Conservation (phyloP, 2,113 vertebrate genomes). For the Panurus biarmicus region DNA sequence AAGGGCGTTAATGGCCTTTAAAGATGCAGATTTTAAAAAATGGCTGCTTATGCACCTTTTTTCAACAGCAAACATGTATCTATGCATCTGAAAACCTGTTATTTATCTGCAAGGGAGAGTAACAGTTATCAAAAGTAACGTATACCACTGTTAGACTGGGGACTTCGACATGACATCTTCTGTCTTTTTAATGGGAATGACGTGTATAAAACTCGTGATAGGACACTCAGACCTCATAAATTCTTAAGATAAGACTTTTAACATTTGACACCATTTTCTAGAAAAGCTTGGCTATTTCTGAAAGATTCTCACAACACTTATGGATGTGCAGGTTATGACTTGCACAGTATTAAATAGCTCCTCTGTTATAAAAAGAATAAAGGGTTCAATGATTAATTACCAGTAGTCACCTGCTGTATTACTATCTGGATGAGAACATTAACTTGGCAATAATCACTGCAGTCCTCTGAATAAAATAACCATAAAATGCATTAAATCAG, state of each 20-base stretch:
- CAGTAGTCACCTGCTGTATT: background rate
- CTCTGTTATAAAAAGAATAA: background rate
- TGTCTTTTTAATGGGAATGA: background rate
- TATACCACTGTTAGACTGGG: background rate
- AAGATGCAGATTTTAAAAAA: background rate
- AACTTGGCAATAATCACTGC: background rate
- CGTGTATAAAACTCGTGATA: background rate
- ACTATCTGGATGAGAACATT: slow-evolving; percentile 1
- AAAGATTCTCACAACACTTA: background rate
- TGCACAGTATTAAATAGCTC: background rate
- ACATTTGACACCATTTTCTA: background rate
- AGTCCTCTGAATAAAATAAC: slow-evolving; percentile 21
- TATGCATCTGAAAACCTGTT: background rate
- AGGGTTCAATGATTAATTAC: slow-evolving; percentile 28
- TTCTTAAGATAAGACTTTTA: background rate
- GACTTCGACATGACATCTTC: background rate
- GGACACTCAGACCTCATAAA: background rate
- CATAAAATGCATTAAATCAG: background rate
- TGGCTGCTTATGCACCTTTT: background rate
- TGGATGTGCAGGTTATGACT: background rate
- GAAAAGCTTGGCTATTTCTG: background rate
- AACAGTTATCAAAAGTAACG: background rate
- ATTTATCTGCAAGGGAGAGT: background rate
- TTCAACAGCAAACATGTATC: background rate
- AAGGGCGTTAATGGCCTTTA: background rate